phyloP scores from a whole-genome alignment of 1,140 invertebrate genomes.

The Drosophila sp. region DNA sequence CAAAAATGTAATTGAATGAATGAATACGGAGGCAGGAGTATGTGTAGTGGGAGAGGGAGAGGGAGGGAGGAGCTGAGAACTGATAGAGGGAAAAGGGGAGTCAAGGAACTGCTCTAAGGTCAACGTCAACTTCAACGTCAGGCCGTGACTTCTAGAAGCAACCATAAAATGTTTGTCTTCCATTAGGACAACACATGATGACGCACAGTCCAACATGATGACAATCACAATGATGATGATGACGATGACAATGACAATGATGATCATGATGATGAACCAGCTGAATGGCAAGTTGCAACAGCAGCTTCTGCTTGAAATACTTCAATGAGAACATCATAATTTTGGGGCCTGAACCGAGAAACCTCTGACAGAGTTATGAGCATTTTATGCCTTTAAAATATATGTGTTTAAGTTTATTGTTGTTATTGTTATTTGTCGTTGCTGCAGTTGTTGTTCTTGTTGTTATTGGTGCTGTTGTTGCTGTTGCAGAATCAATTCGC shows the following conservation, averaged over 20 bases:
- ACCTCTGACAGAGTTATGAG: constrained; percentile 51
- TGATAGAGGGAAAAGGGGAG: not conserved
- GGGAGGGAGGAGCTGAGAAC: not conserved
- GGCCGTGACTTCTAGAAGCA: constrained; percentile 41
- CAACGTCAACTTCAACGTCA: constrained; percentile 53
- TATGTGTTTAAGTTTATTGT: constrained; percentile 18
- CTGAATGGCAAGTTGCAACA: constrained; percentile 10
- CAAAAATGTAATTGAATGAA: constrained; percentile 83
- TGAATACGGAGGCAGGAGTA: constrained; percentile 29
- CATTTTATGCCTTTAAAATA: constrained; percentile 35
- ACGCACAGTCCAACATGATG: constrained; percentile 25
- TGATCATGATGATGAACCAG: not conserved
- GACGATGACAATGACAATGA: not conserved
- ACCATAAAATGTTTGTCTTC: constrained; percentile 80
- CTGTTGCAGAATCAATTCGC: constrained; percentile 43
- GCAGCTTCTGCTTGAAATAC: constrained; percentile 31
- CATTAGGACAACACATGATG: constrained; percentile 70
- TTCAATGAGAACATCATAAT: constrained; percentile 41
- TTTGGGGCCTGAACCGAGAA: constrained; percentile 2
- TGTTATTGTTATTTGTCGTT: constrained; percentile 17
- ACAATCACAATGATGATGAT: constrained; percentile 13
- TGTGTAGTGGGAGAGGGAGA: not conserved
- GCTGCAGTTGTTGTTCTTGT: not conserved
- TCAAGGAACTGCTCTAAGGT: constrained; percentile 39
- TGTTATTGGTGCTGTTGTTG: not conserved